Conservation (phyloP, 2,113 vertebrate genomes). For the Misgurnus mizolepis region DNA sequence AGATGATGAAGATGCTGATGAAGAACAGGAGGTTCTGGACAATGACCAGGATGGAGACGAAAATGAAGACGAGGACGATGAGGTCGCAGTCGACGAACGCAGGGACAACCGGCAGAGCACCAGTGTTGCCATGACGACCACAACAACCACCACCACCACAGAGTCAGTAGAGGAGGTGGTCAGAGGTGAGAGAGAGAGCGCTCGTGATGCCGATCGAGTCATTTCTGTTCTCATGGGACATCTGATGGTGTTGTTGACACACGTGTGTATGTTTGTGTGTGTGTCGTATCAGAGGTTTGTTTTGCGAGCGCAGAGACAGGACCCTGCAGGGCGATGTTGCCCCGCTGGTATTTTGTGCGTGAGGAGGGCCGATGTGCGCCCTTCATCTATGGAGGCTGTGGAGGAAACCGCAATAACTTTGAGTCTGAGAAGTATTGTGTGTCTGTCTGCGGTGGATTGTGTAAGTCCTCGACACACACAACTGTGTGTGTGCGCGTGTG, state of each 20-base stretch:
- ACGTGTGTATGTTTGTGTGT: slow-evolving; percentile 53
- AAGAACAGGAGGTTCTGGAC: slow-evolving; percentile 77
- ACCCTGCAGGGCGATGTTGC: slow-evolving; percentile 93
- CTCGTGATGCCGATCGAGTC: slow-evolving; percentile 12
- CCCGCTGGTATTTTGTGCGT: slow-evolving; percentile 97
- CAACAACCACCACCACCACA: slow-evolving; percentile 82
- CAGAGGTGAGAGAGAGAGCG: slow-evolving; percentile 78
- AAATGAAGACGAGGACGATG: slow-evolving; percentile 76
- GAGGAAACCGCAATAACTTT: slow-evolving; percentile 99
- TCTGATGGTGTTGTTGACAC: neutral
- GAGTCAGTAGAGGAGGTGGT: slow-evolving; percentile 98
- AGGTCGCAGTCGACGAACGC: slow-evolving; percentile 74
- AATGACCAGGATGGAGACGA: slow-evolving; percentile 80
- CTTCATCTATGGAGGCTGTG: slow-evolving; percentile 99
- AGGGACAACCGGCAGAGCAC: slow-evolving; percentile 84
- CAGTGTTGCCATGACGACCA: slow-evolving; percentile 90
- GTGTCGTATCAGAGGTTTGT: slow-evolving; percentile 92
- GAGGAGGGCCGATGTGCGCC: slow-evolving; percentile 88
- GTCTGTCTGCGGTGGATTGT: slow-evolving; percentile 95
- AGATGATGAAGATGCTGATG: slow-evolving; percentile 76
- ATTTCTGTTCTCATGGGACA: slow-evolving; percentile 23
- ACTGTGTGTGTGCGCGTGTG: neutral
- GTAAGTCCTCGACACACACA: slow-evolving; percentile 81
- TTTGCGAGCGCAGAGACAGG: slow-evolving; percentile 94
- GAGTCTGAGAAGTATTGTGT: slow-evolving; percentile 97